These are phyloP conservation scores for Asarcornis scutulata DNA, from an alignment of 2,113 vertebrate species.

Conservation along the genomic window DNA sequence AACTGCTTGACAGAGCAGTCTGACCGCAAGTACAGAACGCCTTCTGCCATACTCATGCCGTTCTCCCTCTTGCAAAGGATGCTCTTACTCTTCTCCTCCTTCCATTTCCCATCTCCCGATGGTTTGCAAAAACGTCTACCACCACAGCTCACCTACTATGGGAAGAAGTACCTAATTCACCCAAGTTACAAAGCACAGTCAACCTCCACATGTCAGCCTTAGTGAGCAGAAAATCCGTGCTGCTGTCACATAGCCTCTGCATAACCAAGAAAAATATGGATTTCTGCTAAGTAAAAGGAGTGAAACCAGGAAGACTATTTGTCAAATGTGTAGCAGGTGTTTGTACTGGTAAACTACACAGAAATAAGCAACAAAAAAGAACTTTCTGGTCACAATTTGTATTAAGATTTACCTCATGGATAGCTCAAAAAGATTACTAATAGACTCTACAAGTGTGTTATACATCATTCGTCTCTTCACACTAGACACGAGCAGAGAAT, in stretches of 20 bases:
- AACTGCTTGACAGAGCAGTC: too few species aligned
- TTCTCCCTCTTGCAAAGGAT: not conserved
- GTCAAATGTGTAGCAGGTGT: not conserved
- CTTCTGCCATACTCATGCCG: not conserved
- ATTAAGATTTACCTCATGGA: not conserved
- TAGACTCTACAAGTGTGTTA: not conserved
- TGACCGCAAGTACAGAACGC: not conserved
- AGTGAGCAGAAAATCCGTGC: not conserved
- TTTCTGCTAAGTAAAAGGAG: not conserved
- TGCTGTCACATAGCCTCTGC: not conserved
- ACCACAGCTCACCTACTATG: not conserved
- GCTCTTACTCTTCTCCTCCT: not conserved
- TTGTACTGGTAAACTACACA: not conserved
- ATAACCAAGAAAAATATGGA: not conserved
- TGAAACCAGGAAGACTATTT: not conserved
- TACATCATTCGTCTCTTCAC: not conserved
- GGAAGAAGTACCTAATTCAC: not conserved
- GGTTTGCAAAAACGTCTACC: not conserved
- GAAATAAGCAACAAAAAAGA: not conserved
- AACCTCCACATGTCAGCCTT: not conserved
- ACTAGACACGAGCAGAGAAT: not conserved
- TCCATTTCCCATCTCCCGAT: not conserved
- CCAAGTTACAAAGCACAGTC: not conserved
- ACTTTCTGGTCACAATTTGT: not conserved
- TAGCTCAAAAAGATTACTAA: not conserved